These are phyloP conservation scores for Eupeodes latifasciatus DNA, from an alignment of 2,888 invertebrate genomes.

Conservation along the genomic window DNA sequence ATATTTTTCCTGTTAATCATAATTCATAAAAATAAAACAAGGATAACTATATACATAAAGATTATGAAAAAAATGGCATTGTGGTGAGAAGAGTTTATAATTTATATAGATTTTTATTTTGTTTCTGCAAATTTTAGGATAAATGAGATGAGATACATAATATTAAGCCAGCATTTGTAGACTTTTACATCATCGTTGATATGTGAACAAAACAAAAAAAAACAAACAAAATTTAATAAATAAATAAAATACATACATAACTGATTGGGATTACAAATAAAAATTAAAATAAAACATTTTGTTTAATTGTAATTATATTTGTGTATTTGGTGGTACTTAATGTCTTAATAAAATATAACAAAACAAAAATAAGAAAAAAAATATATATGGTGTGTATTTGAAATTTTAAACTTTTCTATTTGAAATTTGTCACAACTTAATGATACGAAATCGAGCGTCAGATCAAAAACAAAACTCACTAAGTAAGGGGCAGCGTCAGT, in stretches of 20 bases:
- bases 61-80: constrained; percentile 72
- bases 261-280: constrained; percentile 59
- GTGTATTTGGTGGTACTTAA: constrained; percentile 79
- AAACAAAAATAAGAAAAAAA: constrained; percentile 44
- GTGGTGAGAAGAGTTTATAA: constrained; percentile 13
- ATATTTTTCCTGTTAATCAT: constrained; percentile 35
- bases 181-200: constrained; percentile 62
- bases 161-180: constrained; percentile 67
- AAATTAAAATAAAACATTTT: constrained; percentile 44
- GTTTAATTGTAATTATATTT: constrained; percentile 77
- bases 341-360: constrained; percentile 74
- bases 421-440: no score
- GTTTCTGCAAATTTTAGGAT: background rate
- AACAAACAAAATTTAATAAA: constrained; percentile 31
- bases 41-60: constrained; percentile 39
- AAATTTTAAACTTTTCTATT: no score
- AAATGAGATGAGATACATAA: constrained; percentile 4
- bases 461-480: no score
- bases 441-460: no score
- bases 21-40: constrained; percentile 10
- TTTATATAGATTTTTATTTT: background rate
- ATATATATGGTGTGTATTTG: background rate
- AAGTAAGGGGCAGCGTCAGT: no score
- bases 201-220: constrained; percentile 53
- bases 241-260: constrained; percentile 63